Evolutionary conservation across 2,797 vertebrate species (phyloP).

Genomic region (Austrolebias charrua): DNA sequence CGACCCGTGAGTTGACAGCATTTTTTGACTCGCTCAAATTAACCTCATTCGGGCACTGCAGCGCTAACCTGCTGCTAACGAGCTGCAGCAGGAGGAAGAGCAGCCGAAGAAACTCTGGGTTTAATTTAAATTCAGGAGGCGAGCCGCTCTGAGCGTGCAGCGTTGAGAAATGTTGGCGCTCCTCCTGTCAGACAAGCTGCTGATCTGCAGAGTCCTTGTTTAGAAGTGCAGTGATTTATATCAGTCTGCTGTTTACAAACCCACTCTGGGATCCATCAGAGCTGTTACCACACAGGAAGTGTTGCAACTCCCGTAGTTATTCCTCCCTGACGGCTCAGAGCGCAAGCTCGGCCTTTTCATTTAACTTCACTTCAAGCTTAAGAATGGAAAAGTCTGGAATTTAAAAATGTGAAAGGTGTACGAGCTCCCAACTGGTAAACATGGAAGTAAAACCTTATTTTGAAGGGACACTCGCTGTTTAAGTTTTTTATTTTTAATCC

Average conservation of each 20-base stretch:
- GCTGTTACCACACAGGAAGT: not conserved
- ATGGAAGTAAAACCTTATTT: constrained; percentile 6
- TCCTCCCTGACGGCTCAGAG: too few relatives aligned
- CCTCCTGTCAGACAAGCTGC: not conserved
- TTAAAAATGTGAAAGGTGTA: too few relatives aligned
- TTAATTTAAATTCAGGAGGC: not conserved
- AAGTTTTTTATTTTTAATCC: too few relatives aligned
- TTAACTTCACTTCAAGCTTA: not conserved
- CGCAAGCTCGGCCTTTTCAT: too few relatives aligned
- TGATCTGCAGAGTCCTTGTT: not conserved
- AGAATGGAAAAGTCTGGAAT: too few relatives aligned
- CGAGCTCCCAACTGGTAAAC: not conserved
- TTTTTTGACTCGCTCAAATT: not conserved
- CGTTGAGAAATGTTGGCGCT: not conserved
- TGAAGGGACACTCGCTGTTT: constrained; percentile 3
- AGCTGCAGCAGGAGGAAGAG: not conserved
- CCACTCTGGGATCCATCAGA: not conserved
- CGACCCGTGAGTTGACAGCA: constrained; percentile 83
- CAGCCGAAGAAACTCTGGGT: too few relatives aligned
- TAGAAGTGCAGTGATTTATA: constrained; percentile 3
- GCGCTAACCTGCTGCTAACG: not conserved
- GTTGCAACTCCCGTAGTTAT: not conserved
- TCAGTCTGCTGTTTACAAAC: not conserved
- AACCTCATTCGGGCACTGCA: not conserved
- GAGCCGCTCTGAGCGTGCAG: not conserved